Conservation (phyloP, 2,113 vertebrate genomes). For the Hippolais icterina region DNA sequence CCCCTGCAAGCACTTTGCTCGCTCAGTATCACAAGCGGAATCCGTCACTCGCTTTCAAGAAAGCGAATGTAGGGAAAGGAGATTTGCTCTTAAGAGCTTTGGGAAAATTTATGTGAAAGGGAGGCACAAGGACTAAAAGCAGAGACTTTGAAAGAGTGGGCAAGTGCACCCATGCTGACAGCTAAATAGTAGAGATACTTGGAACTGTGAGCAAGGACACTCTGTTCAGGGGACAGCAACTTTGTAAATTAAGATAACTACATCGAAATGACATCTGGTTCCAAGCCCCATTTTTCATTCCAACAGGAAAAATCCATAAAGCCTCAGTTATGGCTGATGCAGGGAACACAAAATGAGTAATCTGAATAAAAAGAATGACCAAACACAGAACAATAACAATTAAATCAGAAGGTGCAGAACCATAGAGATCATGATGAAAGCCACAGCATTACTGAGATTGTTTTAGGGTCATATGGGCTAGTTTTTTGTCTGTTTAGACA, state of each 20-base stretch:
- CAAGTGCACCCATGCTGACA: background rate
- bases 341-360: background rate
- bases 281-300: conserved; percentile 13
- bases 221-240: conserved; percentile 7
- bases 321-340: background rate
- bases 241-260: conserved; percentile 16
- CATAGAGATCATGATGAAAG: background rate
- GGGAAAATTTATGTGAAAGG: conserved; percentile 38
- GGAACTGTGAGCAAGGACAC: background rate
- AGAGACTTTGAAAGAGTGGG: background rate
- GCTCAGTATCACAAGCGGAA: background rate
- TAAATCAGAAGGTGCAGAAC: background rate
- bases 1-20: background rate
- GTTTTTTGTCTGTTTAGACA: background rate
- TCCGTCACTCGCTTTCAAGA: background rate
- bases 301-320: background rate
- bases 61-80: background rate
- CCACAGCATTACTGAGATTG: background rate
- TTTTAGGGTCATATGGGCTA: background rate
- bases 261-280: background rate
- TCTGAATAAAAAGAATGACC: background rate
- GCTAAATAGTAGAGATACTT: background rate
- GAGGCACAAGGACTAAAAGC: conserved; percentile 1
- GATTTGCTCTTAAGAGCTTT: background rate
- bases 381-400: background rate